phyloP scores from a whole-genome alignment of 1,140 invertebrate species.

The Triops longicaudatus region DNA sequence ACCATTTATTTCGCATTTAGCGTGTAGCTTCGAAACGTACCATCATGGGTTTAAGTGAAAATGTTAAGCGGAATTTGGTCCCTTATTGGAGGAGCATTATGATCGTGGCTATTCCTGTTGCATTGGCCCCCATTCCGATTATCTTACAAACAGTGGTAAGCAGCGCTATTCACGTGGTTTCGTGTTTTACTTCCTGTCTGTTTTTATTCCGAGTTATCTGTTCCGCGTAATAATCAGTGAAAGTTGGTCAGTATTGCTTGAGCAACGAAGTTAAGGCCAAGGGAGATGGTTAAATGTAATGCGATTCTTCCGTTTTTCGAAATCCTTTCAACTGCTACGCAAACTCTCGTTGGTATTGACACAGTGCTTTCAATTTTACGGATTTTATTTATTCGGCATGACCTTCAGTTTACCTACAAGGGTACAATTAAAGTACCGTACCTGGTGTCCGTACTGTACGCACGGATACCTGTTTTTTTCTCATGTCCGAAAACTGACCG shows the following conservation, averaged over 20 bases:
- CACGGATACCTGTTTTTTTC: no score
- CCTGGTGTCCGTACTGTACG: no score
- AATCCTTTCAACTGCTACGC: not conserved
- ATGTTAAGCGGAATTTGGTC: not conserved
- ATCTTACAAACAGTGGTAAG: conserved; percentile 18
- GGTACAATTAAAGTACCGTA: no score
- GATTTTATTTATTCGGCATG: no score
- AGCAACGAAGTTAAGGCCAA: not conserved
- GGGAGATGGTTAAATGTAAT: not conserved
- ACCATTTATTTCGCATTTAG: not conserved
- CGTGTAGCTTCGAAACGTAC: not conserved
- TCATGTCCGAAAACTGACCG: no score
- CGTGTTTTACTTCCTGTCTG: not conserved
- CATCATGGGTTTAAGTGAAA: conserved; percentile 6
- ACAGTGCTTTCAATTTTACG: no score
- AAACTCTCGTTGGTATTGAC: not conserved
- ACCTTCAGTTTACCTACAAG: no score
- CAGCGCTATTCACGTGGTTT: not conserved
- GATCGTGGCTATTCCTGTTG: not conserved
- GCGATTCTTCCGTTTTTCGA: not conserved
- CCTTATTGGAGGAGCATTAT: conserved; percentile 23
- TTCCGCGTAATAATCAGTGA: no score
- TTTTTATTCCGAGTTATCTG: not conserved
- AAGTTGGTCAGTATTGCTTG: not conserved
- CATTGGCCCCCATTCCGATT: conserved; percentile 17